Conservation (phyloP, 1,140 invertebrate genomes). For the Manduca sexta region DNA sequence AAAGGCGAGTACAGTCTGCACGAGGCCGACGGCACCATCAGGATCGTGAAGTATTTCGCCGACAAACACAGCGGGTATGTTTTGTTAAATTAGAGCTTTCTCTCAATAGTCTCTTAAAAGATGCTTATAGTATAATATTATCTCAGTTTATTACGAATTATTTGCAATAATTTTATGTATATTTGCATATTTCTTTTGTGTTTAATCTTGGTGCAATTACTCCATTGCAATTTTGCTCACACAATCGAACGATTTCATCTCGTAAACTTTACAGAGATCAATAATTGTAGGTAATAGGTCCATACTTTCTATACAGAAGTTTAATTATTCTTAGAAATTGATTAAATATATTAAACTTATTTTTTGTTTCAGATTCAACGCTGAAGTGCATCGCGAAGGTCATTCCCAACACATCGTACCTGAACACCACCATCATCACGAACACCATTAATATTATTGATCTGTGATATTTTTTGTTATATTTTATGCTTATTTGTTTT, state of each 20-base stretch:
- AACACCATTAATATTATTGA: background rate
- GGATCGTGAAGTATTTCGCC: constrained; percentile 73
- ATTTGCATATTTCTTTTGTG: too few relatives aligned
- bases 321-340: background rate
- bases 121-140: too few relatives aligned
- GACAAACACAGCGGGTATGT: constrained; percentile 64
- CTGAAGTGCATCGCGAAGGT: constrained; percentile 30
- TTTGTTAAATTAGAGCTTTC: background rate
- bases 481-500: too few relatives aligned
- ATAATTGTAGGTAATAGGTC: too few relatives aligned
- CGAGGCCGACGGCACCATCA: constrained; percentile 73
- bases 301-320: too few relatives aligned
- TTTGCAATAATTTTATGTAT: too few relatives aligned
- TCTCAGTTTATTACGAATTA: too few relatives aligned
- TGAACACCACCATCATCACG: constrained; percentile 20
- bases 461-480: background rate
- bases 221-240: too few relatives aligned
- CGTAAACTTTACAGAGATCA: too few relatives aligned
- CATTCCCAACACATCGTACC: constrained; percentile 33
- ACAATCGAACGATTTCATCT: too few relatives aligned
- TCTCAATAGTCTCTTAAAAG: too few relatives aligned
- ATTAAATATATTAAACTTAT: background rate
- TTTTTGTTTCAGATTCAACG: constrained; percentile 25
- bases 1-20: constrained; percentile 74
- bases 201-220: too few relatives aligned